Evolutionary conservation across 1,140 invertebrate genomes (phyloP).

Genomic region (Bombus sylvicola): DNA sequence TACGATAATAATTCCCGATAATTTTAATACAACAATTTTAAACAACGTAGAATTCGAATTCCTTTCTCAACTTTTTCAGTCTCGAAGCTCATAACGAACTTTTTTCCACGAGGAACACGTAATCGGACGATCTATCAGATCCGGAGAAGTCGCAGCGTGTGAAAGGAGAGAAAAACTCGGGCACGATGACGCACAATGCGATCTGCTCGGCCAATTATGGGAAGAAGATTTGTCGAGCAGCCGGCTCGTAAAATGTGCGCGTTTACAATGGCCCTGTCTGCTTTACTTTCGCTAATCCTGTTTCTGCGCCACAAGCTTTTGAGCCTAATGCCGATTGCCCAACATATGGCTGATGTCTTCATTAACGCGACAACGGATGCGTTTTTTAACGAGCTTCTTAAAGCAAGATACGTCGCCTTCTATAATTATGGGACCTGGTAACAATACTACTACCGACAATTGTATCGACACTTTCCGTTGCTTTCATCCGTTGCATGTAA

Average conservation of each 20-base stretch:
- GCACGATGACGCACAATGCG: constrained; percentile 48
- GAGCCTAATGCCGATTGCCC: constrained; percentile 25
- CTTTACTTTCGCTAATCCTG: constrained; percentile 56
- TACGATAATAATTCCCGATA: not conserved
- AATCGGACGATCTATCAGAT: constrained; percentile 25
- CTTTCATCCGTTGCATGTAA: too few species aligned
- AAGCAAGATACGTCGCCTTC: not conserved
- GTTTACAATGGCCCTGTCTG: constrained; percentile 35
- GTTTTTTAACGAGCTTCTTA: constrained; percentile 20
- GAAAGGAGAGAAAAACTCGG: constrained; percentile 47
- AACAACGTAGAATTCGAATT: not conserved
- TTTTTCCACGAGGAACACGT: constrained; percentile 2
- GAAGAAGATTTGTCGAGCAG: constrained; percentile 58
- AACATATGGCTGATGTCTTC: constrained; percentile 20
- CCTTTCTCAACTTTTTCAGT: not conserved
- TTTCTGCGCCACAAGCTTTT: constrained; percentile 49
- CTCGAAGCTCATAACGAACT: not conserved
- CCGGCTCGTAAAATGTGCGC: constrained; percentile 49
- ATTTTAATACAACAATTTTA: not conserved
- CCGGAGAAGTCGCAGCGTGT: constrained; percentile 33
- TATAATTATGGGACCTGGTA: constrained; percentile 24
- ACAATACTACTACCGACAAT: constrained; percentile 23
- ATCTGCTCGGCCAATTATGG: constrained; percentile 53
- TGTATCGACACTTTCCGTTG: not conserved
- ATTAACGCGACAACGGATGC: constrained; percentile 19